Percentiles rank a stretch among this genome's conserved stretches.
phyloP scores from a whole-genome alignment of 1,140 invertebrate genomes.

The Amyelois transitella region DNA sequence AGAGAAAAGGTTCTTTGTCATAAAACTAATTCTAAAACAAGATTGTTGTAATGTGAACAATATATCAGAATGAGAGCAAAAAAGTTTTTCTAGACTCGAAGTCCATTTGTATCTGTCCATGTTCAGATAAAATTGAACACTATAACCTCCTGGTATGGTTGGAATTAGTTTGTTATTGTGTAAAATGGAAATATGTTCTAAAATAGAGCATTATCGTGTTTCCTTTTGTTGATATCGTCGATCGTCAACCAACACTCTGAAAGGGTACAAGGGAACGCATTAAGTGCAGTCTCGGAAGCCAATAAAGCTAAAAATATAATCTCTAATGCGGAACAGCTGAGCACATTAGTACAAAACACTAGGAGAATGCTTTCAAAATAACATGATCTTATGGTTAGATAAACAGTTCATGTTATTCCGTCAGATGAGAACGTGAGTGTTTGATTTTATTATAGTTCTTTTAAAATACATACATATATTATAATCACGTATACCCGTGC shows the following conservation, averaged over 20 bases:
- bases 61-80: not conserved
- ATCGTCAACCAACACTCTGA: constrained; percentile 8
- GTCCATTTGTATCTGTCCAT: not conserved
- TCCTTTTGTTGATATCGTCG: constrained; percentile 10
- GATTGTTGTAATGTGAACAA: not conserved
- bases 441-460: too few relatives aligned
- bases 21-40: not conserved
- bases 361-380: too few relatives aligned
- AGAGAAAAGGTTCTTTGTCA: not conserved
- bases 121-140: not conserved
- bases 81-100: not conserved
- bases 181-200: constrained; percentile 2
- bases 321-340: not conserved
- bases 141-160: not conserved
- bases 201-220: constrained; percentile 4
- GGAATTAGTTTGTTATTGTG: not conserved
- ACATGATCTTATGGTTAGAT: too few relatives aligned
- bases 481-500: too few relatives aligned
- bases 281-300: not conserved
- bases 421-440: too few relatives aligned
- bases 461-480: too few relatives aligned
- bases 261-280: constrained; percentile 8
- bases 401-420: too few relatives aligned
- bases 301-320: constrained; percentile 1
- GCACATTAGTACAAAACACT: not conserved